Evolutionary conservation across 2,888 invertebrate genomes (phyloP), one percentile per base, ranked within the genome.

Genomic region (Caenorhabditis macrosperma): DNA sequence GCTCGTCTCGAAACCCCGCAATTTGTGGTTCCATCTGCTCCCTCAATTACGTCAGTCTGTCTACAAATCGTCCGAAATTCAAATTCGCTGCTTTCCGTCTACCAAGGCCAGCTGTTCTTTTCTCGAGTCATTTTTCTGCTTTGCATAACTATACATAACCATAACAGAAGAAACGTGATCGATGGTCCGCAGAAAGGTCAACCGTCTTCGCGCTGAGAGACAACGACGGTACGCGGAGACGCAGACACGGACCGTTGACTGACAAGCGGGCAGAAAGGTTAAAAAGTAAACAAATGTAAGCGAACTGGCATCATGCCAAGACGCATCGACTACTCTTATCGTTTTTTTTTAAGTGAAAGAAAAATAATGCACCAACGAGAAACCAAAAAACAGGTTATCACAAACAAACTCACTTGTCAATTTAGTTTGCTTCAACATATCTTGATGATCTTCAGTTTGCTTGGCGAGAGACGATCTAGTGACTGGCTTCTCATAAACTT

Each of bases 391-490:
- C 7, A 57, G 6, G 20, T 12, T 22, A 46, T 26, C 26, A n/a
- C n/a, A n/a, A n/a, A n/a, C n/a, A n/a, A 38, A 78, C 78, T 67
- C n/a, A 79, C 78, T 74, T 4, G 78, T 79, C 26, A 79, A 22
- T 22, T 79, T 79, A 1, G 74, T 69, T 52, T 79, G 78, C 63
- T 74, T 79, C 57, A 74, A 22, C 17, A 26, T 61, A 2, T 67
- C 69, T 9, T 54, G 55, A 17, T 63, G 55, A 0, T 24, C 64
- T 15, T 28, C n/a, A 24, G 48, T n/a, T 41, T 64, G 41, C 12
- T 66, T 66, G 41, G 38, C 50, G 1, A 17, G 15, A 6, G 57
- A 57, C 0, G 74, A 57, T 66, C 66, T 75, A 12, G 78, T 79
- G 20, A 79, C 78, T 5, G 78, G 78, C 26, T 78, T 78, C 35